phyloP scores from a whole-genome alignment of 2,888 invertebrate genomes.

The Mamestra brassicae region DNA sequence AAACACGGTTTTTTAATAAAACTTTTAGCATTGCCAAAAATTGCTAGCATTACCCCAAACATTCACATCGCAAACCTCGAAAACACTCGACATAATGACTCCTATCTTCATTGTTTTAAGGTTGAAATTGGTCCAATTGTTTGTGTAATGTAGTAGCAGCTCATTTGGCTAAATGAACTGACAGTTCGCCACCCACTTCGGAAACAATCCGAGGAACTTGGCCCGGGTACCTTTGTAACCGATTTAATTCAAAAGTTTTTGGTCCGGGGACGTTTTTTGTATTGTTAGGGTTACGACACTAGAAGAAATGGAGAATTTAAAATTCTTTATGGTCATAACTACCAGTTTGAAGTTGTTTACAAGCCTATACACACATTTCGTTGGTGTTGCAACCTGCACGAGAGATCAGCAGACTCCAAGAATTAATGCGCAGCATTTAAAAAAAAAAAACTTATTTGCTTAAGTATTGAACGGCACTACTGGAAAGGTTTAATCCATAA shows the following conservation, averaged over 20 bases:
- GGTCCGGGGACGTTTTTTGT: constrained; percentile 31
- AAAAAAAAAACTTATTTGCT: too few relatives aligned
- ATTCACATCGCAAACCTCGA: constrained; percentile 19
- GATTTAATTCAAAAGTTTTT: constrained; percentile 67
- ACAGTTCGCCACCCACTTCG: constrained; percentile 62
- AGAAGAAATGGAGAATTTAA: constrained; percentile 1
- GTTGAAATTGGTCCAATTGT: constrained; percentile 45
- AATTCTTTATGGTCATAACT: not conserved
- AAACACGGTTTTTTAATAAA: constrained; percentile 12
- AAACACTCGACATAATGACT: constrained; percentile 23
- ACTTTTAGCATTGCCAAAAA: constrained; percentile 27
- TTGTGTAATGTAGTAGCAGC: constrained; percentile 60
- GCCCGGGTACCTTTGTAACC: constrained; percentile 55
- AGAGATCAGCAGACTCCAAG: not conserved
- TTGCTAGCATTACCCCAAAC: constrained; percentile 19
- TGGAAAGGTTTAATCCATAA: too few relatives aligned
- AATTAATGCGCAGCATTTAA: too few relatives aligned
- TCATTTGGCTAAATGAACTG: constrained; percentile 77
- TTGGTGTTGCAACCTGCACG: not conserved
- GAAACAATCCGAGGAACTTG: constrained; percentile 68
- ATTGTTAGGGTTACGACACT: constrained; percentile 18
- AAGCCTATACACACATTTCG: not conserved
- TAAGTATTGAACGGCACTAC: too few relatives aligned
- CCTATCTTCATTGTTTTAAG: constrained; percentile 25
- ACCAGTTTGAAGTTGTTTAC: not conserved